Evolutionary conservation across 2,113 vertebrate genomes (phyloP).

Genomic region (Notarius lentiginosus): DNA sequence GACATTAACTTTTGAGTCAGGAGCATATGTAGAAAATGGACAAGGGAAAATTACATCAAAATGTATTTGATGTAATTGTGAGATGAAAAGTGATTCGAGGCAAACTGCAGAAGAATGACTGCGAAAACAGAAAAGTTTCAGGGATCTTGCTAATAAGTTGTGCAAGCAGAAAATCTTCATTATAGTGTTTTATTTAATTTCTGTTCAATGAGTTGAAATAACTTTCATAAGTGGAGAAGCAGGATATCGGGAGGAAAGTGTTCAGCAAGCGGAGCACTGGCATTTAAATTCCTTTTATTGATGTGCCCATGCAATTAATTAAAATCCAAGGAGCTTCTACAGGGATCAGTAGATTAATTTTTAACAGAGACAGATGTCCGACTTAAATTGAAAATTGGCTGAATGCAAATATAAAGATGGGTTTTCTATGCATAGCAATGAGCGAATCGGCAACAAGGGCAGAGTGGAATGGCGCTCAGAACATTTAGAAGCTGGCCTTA

Average conservation of each 20-base stretch:
- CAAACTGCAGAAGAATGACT: background rate
- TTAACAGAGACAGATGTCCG: conserved; percentile 73
- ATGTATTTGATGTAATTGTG: background rate
- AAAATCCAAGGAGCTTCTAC: conserved; percentile 64
- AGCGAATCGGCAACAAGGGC: conserved; percentile 66
- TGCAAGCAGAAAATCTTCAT: conserved; percentile 49
- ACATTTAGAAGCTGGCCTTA: conserved; percentile 53
- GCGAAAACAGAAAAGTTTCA: conserved; percentile 28
- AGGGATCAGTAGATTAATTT: conserved; percentile 70
- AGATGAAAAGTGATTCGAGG: background rate
- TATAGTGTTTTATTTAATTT: conserved; percentile 53
- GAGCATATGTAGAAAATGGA: conserved; percentile 23
- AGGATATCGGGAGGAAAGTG: conserved; percentile 11
- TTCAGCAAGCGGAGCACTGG: conserved; percentile 44
- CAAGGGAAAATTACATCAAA: background rate
- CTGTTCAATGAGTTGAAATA: conserved; percentile 41
- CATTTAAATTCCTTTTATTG: conserved; percentile 63
- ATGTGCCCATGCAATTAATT: conserved; percentile 72
- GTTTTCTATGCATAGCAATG: conserved; percentile 74
- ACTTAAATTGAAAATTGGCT: conserved; percentile 73
- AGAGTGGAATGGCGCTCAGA: conserved; percentile 61
- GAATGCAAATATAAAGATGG: conserved; percentile 70
- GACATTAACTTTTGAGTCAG: conserved; percentile 61
- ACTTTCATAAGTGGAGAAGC: conserved; percentile 43
- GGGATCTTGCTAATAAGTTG: conserved; percentile 50